Conservation (phyloP, 2,113 vertebrate genomes). For the Dicaeum eximium region DNA sequence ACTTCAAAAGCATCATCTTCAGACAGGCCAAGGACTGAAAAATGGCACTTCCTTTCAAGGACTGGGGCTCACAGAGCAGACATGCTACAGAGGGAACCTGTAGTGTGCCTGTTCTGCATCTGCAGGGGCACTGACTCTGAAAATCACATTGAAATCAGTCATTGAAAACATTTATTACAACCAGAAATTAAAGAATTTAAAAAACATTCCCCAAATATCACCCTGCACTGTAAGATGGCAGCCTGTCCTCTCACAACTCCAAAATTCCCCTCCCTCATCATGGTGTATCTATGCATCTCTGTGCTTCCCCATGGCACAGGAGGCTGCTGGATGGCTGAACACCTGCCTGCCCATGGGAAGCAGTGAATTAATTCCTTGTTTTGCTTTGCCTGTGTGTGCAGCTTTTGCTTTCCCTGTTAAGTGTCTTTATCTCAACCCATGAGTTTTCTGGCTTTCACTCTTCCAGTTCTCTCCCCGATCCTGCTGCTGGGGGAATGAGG, state of each 20-base stretch:
- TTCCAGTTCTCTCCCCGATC: rapidly evolving
- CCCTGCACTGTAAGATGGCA: neutral
- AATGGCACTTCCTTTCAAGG: neutral
- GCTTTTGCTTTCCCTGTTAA: neutral
- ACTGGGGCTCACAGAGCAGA: neutral
- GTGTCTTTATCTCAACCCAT: neutral
- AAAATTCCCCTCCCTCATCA: neutral
- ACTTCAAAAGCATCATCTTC: neutral
- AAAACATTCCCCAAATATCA: neutral
- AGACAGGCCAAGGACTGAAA: neutral
- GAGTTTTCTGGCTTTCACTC: neutral
- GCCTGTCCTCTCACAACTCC: neutral
- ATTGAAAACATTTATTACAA: neutral
- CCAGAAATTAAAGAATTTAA: too few relatives aligned
- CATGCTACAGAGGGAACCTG: neutral
- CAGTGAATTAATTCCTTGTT: neutral
- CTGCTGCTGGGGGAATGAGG: neutral
- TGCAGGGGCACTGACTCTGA: rapidly evolving
- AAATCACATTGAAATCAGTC: neutral
- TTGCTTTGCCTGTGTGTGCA: neutral
- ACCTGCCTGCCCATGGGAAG: neutral
- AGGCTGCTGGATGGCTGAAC: neutral
- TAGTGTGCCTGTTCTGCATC: neutral
- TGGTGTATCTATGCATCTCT: neutral
- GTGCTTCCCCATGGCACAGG: neutral